Percentiles rank a stretch among this genome's conserved stretches.
phyloP scores from a whole-genome alignment of 2,888 invertebrate genomes.

The Campoplex nolae region DNA sequence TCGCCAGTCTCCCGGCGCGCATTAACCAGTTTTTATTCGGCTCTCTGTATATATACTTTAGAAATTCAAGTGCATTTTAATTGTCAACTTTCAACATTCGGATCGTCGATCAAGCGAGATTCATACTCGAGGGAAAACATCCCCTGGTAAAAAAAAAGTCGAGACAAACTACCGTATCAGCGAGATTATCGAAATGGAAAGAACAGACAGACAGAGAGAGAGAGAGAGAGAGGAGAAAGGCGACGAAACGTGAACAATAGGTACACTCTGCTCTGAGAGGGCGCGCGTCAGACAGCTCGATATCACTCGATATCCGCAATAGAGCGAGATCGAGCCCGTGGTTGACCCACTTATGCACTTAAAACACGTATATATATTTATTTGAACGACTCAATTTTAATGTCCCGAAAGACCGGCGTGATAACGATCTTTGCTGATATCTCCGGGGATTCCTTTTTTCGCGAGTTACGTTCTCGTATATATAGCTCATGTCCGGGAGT shows the following conservation, averaged over 20 bases:
- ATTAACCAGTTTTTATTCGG: not conserved
- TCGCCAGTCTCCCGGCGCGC: not conserved
- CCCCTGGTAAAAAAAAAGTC: conserved; percentile 15
- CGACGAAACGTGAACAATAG: conserved; percentile 36
- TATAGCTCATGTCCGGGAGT: not conserved
- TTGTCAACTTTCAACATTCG: not conserved
- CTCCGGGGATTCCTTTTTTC: conserved; percentile 5
- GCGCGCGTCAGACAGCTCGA: conserved; percentile 60
- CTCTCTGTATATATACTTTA: not conserved
- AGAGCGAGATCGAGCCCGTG: conserved; percentile 63
- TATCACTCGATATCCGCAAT: conserved; percentile 68
- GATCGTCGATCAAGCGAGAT: not conserved
- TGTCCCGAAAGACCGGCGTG: conserved; percentile 13
- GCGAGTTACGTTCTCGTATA: not conserved
- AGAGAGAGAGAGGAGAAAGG: conserved; percentile 11
- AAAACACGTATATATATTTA: conserved; percentile 26
- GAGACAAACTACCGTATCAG: conserved; percentile 14
- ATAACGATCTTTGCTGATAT: not conserved
- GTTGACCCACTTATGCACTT: conserved; percentile 64
- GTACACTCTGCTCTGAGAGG: conserved; percentile 40
- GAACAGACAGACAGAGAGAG: conserved; percentile 13
- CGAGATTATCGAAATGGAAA: not conserved
- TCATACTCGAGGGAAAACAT: conserved; percentile 10
- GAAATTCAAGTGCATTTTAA: not conserved
- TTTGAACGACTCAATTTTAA: conserved; percentile 42